Conservation (phyloP, 2,113 vertebrate genomes). For the Forbesichthys papilliferus region DNA sequence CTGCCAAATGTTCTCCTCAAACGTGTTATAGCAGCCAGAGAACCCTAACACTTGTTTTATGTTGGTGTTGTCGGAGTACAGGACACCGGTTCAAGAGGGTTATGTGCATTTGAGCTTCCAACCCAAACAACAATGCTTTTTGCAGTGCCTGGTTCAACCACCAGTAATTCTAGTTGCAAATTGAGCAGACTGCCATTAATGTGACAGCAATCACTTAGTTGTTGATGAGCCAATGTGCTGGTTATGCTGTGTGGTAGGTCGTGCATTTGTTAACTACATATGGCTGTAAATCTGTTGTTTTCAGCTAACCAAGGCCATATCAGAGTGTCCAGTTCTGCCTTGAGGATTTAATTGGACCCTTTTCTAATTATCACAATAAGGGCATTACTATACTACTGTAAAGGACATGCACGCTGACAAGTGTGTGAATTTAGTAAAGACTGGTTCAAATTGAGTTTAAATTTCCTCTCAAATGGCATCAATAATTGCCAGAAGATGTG, state of each 20-base stretch:
- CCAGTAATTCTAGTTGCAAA: too few species aligned
- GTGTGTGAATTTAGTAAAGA: constrained; percentile 60
- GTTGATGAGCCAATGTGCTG: background rate
- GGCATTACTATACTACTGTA: constrained; percentile 55
- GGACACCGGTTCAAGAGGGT: too few species aligned
- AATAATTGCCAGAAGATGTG: constrained; percentile 46
- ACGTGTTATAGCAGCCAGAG: too few species aligned
- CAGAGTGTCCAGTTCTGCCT: constrained; percentile 53
- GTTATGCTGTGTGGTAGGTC: background rate
- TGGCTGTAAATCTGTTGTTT: constrained; percentile 61
- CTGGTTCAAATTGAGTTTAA: constrained; percentile 66
- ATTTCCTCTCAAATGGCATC: constrained; percentile 67
- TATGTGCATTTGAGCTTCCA: too few species aligned
- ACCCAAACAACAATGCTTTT: too few species aligned
- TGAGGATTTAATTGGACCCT: constrained; percentile 66
- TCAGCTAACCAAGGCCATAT: constrained; percentile 39
- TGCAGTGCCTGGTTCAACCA: too few species aligned
- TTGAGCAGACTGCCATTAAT: too few species aligned
- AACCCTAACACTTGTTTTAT: too few species aligned
- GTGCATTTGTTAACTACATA: constrained; percentile 35
- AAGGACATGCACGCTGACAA: constrained; percentile 40
- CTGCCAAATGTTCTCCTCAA: too few species aligned
- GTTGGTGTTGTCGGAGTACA: too few species aligned
- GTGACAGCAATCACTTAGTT: background rate
- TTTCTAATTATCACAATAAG: constrained; percentile 72